Base-by-base conservation (phyloP, 2,888 invertebrate species). In the Erebia epiphron region DNA sequence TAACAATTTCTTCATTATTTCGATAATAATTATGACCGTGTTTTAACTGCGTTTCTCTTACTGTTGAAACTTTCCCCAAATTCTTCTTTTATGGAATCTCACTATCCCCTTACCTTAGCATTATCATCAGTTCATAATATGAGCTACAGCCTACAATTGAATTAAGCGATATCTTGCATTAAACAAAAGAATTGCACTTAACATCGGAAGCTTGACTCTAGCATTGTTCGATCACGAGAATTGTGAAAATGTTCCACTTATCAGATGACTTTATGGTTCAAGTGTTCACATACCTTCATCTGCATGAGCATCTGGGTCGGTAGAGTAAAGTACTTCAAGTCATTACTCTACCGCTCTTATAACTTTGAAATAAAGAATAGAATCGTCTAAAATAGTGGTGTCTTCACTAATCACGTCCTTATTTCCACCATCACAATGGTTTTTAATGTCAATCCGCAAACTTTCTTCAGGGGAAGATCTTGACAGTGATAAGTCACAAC, bases 221-320 rank as follows among this genome's bases (percentile, higher is more conserved):
- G 57, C 65, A 75, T 76, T 73, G 76, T 76, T 71, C 68, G 56
- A 67, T 71, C 61, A 72, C 67, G 35, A 67, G 69, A 73, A 76
- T 80, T 82, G 84, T 77, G 85, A 85, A 85, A 85, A 81, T 77
- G 83, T 67, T 76, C 83, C 76, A 80, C 78, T 78, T 80, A 69
- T 61, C 70, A 62, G 73, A 67, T 67, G 68, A 73, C 75, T 75
- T 76, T 79, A 83, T 78, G 87, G 87, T 85, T 87, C 87, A 85
- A 80, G 78, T 70, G 79, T 81, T 84, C 85, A 70, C 64, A 67
- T 69, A 68, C 79, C 83, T 84, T 73, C 71, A 68, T 86, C 75
- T 73, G 76, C 67, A 72, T 71, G 75, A 66, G 73, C 74, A 78
- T 69, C 73, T 75, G 63, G 71, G 75, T 75, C 77, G 73, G 65